These are phyloP conservation scores for Ceuthmochares aereus DNA, from an alignment of 2,113 vertebrate genomes.

Conservation along the genomic window DNA sequence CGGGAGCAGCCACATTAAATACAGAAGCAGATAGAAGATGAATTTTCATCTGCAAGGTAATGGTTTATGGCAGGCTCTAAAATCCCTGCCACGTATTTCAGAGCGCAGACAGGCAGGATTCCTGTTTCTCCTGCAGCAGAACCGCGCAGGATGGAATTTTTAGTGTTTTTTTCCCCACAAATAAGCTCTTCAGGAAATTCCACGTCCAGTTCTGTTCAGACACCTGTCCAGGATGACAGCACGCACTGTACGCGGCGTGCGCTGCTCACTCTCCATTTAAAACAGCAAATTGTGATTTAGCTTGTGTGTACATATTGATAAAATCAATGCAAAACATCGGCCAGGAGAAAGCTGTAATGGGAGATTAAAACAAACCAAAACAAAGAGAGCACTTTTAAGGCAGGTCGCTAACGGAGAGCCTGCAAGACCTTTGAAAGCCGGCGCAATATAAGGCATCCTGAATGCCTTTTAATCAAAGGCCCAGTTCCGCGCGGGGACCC, in stretches of 20 bases:
- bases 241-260: too few relatives aligned
- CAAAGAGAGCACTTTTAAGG: background rate
- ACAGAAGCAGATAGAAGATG: background rate
- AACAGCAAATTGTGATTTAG: background rate
- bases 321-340: background rate
- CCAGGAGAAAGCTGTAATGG: background rate
- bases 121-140: background rate
- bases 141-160: background rate
- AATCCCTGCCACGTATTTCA: background rate
- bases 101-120: background rate
- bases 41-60: background rate
- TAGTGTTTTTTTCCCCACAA: background rate
- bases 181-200: background rate
- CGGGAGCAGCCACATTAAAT: background rate
- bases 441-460: background rate
- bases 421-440: background rate
- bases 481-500: background rate
- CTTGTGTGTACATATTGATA: background rate
- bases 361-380: background rate
- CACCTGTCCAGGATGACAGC: accelerated
- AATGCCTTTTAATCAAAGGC: background rate
- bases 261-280: background rate
- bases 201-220: background rate
- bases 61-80: background rate
- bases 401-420: background rate